These are phyloP conservation scores for Orthosia incerta DNA, from an alignment of 2,888 invertebrate genomes.

Conservation along the genomic window DNA sequence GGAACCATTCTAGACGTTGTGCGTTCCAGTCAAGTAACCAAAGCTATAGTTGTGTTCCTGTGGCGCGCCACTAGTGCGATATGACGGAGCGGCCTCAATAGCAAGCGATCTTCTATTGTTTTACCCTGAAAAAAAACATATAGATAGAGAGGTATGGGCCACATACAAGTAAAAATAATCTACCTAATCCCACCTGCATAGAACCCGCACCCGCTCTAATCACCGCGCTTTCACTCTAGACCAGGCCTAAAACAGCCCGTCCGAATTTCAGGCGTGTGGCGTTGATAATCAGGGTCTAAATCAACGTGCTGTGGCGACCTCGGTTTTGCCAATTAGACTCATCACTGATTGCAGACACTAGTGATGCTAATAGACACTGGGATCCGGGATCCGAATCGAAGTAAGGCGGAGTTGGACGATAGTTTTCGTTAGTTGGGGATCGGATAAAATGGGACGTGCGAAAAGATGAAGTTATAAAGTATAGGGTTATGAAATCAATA, in stretches of 20 bases:
- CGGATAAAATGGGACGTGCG: slow-evolving; percentile 9
- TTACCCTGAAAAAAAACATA: too few species aligned
- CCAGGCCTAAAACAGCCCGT: neutral
- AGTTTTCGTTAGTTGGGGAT: slow-evolving; percentile 17
- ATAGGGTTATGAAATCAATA: slow-evolving; percentile 12
- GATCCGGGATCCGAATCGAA: slow-evolving; percentile 26
- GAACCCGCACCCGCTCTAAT: too few species aligned
- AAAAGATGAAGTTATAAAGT: slow-evolving; percentile 14
- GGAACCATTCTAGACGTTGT: too few species aligned
- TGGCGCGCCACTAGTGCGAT: too few species aligned
- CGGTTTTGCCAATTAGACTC: slow-evolving; percentile 63
- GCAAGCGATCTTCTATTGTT: too few species aligned
- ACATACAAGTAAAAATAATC: too few species aligned
- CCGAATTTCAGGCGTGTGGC: slow-evolving; percentile 44
- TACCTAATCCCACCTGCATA: too few species aligned
- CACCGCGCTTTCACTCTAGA: too few species aligned
- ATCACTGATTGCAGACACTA: slow-evolving; percentile 63
- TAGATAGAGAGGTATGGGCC: too few species aligned
- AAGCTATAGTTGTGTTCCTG: too few species aligned
- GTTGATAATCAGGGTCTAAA: slow-evolving; percentile 59
- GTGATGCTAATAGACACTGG: slow-evolving; percentile 46
- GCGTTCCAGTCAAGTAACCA: too few species aligned
- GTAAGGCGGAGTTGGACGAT: slow-evolving; percentile 3
- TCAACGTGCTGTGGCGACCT: slow-evolving; percentile 58
- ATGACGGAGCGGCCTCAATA: too few species aligned